Base-by-base conservation (phyloP, 2,113 vertebrate species). In the Epinephelus lanceolatus region DNA sequence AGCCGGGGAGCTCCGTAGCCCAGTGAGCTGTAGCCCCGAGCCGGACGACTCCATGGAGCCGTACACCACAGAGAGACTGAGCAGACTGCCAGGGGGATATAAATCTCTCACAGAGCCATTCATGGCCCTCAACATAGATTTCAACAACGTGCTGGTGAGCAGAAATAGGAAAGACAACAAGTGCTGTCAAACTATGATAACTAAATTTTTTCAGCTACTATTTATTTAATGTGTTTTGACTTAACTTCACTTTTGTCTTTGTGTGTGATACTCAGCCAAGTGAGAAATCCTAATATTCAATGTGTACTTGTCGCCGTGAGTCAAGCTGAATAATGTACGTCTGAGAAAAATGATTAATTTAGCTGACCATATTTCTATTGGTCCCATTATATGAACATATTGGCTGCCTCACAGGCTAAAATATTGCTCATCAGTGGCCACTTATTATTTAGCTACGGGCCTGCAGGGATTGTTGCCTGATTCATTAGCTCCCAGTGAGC, bases 51-150 rank as follows among this genome's bases (percentile, higher is more conserved):
- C 95, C 33, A 80, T 95, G 8, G 98, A 99, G 91, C 98, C 98
- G 15, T 99, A 99, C 83, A 99, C 97, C 72, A 99, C 98, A 0
- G 98, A 99, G 92, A 96, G 98, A 75, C 97, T 99, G 83, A 98
- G 96, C 93, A 94, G 94, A 74, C 76, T 98, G 84, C 96, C 96
- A 10, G 97, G 97, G 57, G 98, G 98, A 1, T 98, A 97, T 40
- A 78, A 80, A 61, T 62, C 97, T 67, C 95, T 99, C 83, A 98
- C 97, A 51, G 92, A 96, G n/a, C 94, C 96, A 5, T 97, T 97
- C 87, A 96, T 96, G 63, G 95, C 97, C 25, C 95, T 99, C 91
- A 92, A 92, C 78, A 95, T 99, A 52, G 95, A 99, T 89, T 99
- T 99, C 94, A 99, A 99, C 59, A 93, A 94, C 69, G 94, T 96